Evolutionary conservation across 2,888 invertebrate species (phyloP).

Genomic region (Drosophila tripunctata): DNA sequence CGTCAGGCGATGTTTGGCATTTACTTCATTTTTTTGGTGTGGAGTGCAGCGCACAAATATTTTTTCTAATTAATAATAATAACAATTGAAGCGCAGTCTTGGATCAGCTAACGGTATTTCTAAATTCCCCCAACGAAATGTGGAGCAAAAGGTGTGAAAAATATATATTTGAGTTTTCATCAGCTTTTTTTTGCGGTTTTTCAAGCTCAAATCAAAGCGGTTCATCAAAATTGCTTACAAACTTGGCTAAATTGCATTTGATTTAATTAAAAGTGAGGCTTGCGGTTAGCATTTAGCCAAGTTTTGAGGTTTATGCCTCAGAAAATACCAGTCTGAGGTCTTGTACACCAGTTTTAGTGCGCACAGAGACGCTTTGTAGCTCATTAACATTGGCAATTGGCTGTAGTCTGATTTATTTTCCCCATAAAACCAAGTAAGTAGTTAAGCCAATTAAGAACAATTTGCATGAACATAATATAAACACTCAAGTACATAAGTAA

Average conservation of each 20-base stretch:
- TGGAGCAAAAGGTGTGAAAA: slow-evolving; percentile 67
- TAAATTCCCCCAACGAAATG: slow-evolving; percentile 44
- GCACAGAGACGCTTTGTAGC: no score
- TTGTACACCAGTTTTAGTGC: neutral
- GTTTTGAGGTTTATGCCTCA: slow-evolving; percentile 4
- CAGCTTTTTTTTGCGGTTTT: slow-evolving; percentile 8
- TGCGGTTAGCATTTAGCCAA: slow-evolving; percentile 14
- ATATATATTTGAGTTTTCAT: slow-evolving; percentile 39
- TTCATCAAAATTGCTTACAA: slow-evolving; percentile 62
- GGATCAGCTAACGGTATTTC: slow-evolving; percentile 64
- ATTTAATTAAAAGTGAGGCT: slow-evolving; percentile 69
- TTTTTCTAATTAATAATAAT: slow-evolving; percentile 82
- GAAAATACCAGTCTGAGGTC: neutral
- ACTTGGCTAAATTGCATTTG: slow-evolving; percentile 67
- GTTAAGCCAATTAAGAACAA: neutral
- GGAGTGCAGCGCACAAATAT: slow-evolving; percentile 70
- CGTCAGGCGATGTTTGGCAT: slow-evolving; percentile 73
- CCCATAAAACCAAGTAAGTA: no score
- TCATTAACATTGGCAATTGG: no score
- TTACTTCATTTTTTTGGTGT: slow-evolving; percentile 26
- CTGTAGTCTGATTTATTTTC: no score
- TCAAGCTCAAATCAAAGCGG: slow-evolving; percentile 50
- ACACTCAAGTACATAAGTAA: no score
- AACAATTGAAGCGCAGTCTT: slow-evolving; percentile 69
- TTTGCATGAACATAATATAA: neutral